phyloP scores from a whole-genome alignment of 2,113 vertebrate species.

The Dipodomys spectabilis region DNA sequence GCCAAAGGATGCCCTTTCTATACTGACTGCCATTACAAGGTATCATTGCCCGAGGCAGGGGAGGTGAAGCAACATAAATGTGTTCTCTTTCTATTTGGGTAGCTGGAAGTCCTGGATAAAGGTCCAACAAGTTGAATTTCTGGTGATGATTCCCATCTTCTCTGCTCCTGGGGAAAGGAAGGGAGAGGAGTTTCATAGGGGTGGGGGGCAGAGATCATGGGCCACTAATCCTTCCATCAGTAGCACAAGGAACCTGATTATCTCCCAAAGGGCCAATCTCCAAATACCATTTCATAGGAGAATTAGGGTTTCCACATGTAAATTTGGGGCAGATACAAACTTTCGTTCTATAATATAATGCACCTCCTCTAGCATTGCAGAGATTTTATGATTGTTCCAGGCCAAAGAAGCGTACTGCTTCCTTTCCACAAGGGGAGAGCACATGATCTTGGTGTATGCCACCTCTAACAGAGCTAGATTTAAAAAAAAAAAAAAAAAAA shows the following conservation, averaged over 20 bases:
- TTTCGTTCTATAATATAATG: neutral
- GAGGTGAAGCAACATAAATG: neutral
- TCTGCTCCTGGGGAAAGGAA: neutral
- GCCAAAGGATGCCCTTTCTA: neutral
- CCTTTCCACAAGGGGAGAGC: neutral
- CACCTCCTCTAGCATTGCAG: neutral
- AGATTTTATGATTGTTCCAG: neutral
- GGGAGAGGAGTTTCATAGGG: no score
- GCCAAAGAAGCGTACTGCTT: neutral
- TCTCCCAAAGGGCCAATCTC: neutral
- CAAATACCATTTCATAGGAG: neutral
- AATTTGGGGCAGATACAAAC: neutral
- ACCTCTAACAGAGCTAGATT: neutral
- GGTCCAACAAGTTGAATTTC: neutral
- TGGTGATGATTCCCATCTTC: neutral
- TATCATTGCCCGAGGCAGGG: neutral
- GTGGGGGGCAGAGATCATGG: neutral
- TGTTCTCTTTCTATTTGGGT: neutral
- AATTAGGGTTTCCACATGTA: neutral
- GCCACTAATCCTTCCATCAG: no score
- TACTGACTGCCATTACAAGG: neutral
- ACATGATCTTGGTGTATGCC: neutral
- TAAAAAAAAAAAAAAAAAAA: no score
- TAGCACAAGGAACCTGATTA: neutral
- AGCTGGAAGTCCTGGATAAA: neutral